Conservation (phyloP, 2,797 vertebrate genomes). For the Enteromius anoplus region DNA sequence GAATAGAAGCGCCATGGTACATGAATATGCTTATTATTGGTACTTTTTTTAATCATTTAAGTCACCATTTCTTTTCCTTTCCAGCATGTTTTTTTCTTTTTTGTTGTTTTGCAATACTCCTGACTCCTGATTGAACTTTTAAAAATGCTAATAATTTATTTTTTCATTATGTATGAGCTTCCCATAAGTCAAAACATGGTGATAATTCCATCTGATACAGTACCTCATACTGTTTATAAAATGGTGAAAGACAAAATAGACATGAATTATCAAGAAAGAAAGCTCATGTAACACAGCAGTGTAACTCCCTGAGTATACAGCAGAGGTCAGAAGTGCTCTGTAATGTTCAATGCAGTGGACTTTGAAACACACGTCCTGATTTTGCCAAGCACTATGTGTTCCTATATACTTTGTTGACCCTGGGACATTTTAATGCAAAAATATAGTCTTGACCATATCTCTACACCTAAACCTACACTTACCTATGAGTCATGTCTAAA, state of each 20-base stretch:
- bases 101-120: background rate
- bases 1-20: background rate
- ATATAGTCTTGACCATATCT: too few species aligned
- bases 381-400: too few species aligned
- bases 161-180: background rate
- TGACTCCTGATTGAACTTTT: background rate
- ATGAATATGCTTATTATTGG: background rate
- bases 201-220: background rate
- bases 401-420: too few species aligned
- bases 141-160: background rate
- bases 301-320: background rate
- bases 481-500: too few species aligned
- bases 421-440: too few species aligned
- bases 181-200: background rate
- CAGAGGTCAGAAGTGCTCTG: constrained; percentile 21
- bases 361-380: background rate
- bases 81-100: background rate
- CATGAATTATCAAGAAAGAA: background rate
- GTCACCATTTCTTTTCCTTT: background rate
- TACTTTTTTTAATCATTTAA: background rate
- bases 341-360: too few species aligned
- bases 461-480: too few species aligned
- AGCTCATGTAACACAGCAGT: background rate
- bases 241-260: background rate
- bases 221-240: background rate